Evolutionary conservation across 2,113 vertebrate species (phyloP).

Genomic region (Edolisoma coerulescens): DNA sequence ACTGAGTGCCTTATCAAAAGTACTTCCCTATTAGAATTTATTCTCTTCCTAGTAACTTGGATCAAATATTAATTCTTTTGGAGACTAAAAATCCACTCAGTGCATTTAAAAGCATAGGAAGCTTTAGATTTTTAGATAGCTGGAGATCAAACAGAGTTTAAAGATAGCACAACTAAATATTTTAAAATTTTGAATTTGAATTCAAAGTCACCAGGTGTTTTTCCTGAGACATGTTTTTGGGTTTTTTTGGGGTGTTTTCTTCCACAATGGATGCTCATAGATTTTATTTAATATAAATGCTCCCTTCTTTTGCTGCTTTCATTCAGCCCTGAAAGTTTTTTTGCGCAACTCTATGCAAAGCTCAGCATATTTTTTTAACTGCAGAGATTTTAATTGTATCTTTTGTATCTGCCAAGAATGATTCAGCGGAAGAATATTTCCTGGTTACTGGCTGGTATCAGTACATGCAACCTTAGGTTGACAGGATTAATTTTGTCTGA

Average conservation of each 20-base stretch:
- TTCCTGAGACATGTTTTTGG: neutral
- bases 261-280: neutral
- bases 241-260: fast-evolving
- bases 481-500: neutral
- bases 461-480: neutral
- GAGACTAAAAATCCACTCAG: neutral
- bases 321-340: neutral
- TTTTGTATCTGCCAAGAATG: neutral
- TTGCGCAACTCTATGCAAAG: neutral
- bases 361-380: neutral
- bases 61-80: constrained; percentile 15
- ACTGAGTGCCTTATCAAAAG: neutral
- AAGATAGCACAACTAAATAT: neutral
- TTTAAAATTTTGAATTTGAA: neutral
- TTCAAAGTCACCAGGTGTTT: neutral
- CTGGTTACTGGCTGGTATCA: neutral
- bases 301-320: neutral
- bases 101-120: neutral
- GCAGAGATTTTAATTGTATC: neutral
- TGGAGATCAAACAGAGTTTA: neutral
- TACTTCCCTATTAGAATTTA: neutral
- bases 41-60: neutral
- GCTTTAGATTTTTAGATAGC: neutral
- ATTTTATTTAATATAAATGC: neutral
- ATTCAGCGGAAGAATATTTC: neutral